Conservation (phyloP, 2,797 vertebrate species). For the Sternotherus odoratus region DNA sequence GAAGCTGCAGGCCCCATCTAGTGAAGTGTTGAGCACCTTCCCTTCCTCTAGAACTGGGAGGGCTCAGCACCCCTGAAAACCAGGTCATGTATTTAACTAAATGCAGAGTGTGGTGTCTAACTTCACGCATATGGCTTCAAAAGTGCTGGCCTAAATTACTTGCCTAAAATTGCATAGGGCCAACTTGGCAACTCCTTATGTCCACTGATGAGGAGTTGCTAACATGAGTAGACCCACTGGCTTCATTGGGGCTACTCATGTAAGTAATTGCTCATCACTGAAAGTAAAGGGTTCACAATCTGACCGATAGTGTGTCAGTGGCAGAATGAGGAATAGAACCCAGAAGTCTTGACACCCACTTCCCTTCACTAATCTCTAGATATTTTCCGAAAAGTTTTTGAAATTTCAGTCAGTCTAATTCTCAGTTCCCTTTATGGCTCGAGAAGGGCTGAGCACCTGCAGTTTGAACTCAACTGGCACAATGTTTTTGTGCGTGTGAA, state of each 20-base stretch:
- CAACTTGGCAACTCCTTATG: not conserved
- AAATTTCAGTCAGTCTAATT: constrained; percentile 27
- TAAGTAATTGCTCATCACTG: not conserved
- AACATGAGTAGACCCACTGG: not conserved
- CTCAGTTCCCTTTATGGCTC: constrained; percentile 19
- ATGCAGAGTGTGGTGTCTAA: rapidly evolving
- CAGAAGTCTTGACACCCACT: rapidly evolving
- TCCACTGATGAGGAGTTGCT: not conserved
- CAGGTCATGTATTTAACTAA: rapidly evolving
- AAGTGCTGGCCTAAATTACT: not conserved
- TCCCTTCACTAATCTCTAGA: not conserved
- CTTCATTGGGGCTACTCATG: not conserved
- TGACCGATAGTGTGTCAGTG: not conserved
- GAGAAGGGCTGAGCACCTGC: constrained; percentile 34
- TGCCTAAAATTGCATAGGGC: not conserved
- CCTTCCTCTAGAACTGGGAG: rapidly evolving
- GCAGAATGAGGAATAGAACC: not conserved
- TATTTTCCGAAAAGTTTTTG: not conserved
- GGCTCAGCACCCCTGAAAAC: not conserved
- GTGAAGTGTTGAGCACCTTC: constrained; percentile 37
- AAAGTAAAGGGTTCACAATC: not conserved
- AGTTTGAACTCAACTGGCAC: constrained; percentile 19
- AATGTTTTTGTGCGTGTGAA: constrained; percentile 20
- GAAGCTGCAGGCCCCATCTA: constrained; percentile 50
- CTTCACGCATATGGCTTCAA: not conserved